Evolutionary conservation across 2,888 invertebrate species (phyloP).

Genomic region (Cantharis rustica): DNA sequence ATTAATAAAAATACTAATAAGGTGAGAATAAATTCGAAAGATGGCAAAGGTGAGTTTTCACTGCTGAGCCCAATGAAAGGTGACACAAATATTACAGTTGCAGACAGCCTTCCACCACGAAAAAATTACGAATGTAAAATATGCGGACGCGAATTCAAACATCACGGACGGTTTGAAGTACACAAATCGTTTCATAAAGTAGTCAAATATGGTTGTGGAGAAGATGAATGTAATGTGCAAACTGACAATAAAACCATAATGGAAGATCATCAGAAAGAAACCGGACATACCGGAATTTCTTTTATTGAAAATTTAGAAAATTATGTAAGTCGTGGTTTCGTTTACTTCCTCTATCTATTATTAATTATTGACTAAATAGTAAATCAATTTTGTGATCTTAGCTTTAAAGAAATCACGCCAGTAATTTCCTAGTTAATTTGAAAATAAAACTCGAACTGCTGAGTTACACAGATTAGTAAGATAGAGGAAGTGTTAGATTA

Average conservation of each 20-base stretch:
- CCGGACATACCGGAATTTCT: constrained; percentile 61
- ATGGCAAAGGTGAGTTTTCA: constrained; percentile 40
- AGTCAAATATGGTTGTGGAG: constrained; percentile 63
- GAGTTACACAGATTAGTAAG: too few species aligned
- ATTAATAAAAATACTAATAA: constrained; percentile 56
- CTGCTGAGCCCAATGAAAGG: background rate
- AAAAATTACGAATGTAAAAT: constrained; percentile 59
- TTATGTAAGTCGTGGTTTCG: constrained; percentile 37
- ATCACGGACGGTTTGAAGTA: constrained; percentile 57
- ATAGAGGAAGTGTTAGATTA: too few species aligned
- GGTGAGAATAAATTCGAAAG: constrained; percentile 29
- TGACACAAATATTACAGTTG: background rate
- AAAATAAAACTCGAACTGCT: too few species aligned
- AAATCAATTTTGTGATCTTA: too few species aligned
- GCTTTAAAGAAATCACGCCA: too few species aligned
- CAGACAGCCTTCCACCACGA: constrained; percentile 20
- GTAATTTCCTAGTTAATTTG: too few species aligned
- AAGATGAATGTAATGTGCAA: constrained; percentile 37
- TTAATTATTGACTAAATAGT: too few species aligned
- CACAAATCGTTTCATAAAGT: constrained; percentile 67
- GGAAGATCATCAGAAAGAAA: constrained; percentile 62
- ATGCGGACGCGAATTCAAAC: constrained; percentile 60
- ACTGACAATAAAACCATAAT: constrained; percentile 59
- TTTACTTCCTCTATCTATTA: background rate
- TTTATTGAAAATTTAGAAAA: constrained; percentile 52